phyloP scores from a whole-genome alignment of 2,888 invertebrate genomes.

The Onchidella celtica region DNA sequence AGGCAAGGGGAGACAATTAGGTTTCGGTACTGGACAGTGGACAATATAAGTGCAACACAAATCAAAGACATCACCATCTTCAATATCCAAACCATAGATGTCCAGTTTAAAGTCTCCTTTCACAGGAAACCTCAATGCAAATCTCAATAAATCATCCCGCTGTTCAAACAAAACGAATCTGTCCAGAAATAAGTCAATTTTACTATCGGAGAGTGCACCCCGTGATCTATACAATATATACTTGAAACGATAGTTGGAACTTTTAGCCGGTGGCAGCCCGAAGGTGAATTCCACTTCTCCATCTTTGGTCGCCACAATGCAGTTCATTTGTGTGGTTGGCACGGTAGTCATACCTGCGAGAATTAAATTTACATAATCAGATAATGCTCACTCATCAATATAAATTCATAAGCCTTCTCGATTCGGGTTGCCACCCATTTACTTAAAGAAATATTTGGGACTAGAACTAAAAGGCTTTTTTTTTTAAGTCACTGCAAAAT shows the following conservation, averaged over 20 bases:
- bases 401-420: too few species aligned
- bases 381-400: too few species aligned
- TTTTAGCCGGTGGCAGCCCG: conserved; percentile 62
- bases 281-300: conserved; percentile 73
- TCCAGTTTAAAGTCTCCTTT: conserved; percentile 76
- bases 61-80: conserved; percentile 72
- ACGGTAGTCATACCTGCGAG: conserved; percentile 14
- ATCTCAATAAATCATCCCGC: conserved; percentile 64
- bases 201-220: conserved; percentile 52
- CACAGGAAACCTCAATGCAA: conserved; percentile 69
- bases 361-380: neutral
- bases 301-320: conserved; percentile 65
- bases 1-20: conserved; percentile 72
- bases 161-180: conserved; percentile 76
- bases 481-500: too few species aligned
- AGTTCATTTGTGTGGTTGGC: conserved; percentile 62
- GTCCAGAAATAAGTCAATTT: conserved; percentile 66
- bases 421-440: too few species aligned
- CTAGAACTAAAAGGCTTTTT: too few species aligned
- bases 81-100: conserved; percentile 73
- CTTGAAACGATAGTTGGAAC: conserved; percentile 69
- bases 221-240: conserved; percentile 73
- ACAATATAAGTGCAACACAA: conserved; percentile 77
- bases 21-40: conserved; percentile 66
- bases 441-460: too few species aligned